Evolutionary conservation across 2,888 invertebrate species (phyloP).

Genomic region (Globia sparganii): DNA sequence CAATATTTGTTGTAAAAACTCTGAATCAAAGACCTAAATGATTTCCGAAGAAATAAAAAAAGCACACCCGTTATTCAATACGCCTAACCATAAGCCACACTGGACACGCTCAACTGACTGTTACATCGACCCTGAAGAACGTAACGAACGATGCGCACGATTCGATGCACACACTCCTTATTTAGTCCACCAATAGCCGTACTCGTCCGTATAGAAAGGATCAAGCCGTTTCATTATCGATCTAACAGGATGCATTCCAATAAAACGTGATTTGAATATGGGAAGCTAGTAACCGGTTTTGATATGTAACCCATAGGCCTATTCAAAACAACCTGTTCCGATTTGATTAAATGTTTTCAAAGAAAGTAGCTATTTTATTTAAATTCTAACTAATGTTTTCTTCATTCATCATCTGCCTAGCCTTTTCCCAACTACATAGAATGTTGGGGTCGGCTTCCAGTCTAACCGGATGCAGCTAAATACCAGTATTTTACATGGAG

Average conservation of each 20-base stretch:
- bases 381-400: neutral
- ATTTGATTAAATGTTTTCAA: conserved; percentile 3
- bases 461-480: no score
- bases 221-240: conserved; percentile 64
- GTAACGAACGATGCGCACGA: conserved; percentile 66
- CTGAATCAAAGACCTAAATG: conserved; percentile 18
- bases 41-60: conserved; percentile 34
- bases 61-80: conserved; percentile 54
- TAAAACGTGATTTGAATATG: conserved; percentile 72
- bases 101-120: conserved; percentile 73
- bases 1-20: conserved; percentile 32
- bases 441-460: no score
- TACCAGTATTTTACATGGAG: no score
- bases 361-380: conserved; percentile 12
- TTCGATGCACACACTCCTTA: conserved; percentile 76
- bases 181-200: conserved; percentile 76
- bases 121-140: conserved; percentile 79
- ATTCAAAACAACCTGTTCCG: conserved; percentile 28
- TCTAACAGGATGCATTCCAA: conserved; percentile 74
- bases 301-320: conserved; percentile 41
- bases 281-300: conserved; percentile 62
- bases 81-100: conserved; percentile 56
- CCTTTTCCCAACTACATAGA: no score
- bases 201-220: conserved; percentile 72
- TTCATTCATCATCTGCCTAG: no score